Percentiles rank a stretch among this genome's conserved stretches.
Conservation (phyloP, 2,113 vertebrate species). For the Taxidea taxus region DNA sequence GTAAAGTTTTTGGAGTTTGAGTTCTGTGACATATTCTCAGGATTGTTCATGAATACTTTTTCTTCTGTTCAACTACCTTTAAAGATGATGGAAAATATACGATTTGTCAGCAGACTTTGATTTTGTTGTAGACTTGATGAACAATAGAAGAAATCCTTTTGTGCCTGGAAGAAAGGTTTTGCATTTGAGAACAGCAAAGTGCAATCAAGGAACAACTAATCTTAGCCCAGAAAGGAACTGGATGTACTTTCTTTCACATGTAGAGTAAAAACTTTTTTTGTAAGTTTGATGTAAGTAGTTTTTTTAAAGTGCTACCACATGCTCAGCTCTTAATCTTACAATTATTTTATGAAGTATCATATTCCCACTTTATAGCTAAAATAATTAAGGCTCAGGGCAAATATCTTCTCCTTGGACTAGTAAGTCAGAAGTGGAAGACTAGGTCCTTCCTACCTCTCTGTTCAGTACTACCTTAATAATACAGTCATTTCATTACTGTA, state of each 20-base stretch:
- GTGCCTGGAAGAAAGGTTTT: background rate
- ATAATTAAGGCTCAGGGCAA: background rate
- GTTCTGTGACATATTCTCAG: conserved; percentile 23
- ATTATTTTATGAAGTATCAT: background rate
- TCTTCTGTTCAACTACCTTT: background rate
- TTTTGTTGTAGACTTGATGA: background rate
- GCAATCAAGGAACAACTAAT: background rate
- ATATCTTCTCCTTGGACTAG: background rate
- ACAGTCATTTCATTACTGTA: background rate
- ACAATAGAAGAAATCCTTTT: background rate
- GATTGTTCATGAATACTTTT: background rate
- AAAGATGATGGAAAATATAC: background rate
- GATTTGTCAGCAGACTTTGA: background rate
- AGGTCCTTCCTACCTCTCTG: background rate
- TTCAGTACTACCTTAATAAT: background rate
- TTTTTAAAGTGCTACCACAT: background rate
- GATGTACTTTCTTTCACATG: background rate
- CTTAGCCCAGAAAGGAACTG: background rate
- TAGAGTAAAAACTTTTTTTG: background rate
- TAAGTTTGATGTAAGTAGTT: background rate
- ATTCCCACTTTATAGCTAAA: background rate
- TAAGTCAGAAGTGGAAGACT: background rate
- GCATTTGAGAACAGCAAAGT: background rate
- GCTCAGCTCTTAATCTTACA: background rate
- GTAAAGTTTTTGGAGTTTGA: background rate